phyloP scores from a whole-genome alignment of 2,888 invertebrate genomes.

The Morpho achilles region DNA sequence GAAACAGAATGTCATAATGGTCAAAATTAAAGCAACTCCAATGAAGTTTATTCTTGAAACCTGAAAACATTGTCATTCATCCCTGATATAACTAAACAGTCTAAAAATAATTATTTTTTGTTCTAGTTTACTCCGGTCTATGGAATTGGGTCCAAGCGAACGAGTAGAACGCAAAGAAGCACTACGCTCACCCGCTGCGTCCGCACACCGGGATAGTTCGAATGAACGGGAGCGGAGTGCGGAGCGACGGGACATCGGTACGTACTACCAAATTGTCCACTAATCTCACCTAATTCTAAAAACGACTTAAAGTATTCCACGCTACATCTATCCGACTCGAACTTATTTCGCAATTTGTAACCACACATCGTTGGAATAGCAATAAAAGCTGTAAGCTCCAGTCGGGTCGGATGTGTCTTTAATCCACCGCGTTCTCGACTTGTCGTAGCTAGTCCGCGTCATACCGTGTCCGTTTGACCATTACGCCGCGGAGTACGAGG shows the following conservation, averaged over 20 bases:
- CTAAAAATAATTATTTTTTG: slow-evolving; percentile 31
- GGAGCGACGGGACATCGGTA: slow-evolving; percentile 66
- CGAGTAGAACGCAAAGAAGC: slow-evolving; percentile 69
- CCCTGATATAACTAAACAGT: no score
- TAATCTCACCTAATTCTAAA: slow-evolving; percentile 10
- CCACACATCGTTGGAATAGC: slow-evolving; percentile 1
- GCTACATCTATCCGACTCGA: slow-evolving; percentile 16
- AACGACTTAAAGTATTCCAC: slow-evolving; percentile 9
- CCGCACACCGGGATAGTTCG: slow-evolving; percentile 50
- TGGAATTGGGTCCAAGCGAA: slow-evolving; percentile 80
- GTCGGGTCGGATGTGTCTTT: slow-evolving; percentile 19
- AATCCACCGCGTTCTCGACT: slow-evolving; percentile 18
- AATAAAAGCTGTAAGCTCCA: slow-evolving; percentile 18
- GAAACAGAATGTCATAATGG: no score
- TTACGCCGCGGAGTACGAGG: slow-evolving; percentile 60
- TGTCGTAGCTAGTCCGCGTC: slow-evolving; percentile 63
- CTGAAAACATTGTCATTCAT: no score
- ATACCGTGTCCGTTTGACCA: slow-evolving; percentile 44
- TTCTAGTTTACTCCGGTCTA: slow-evolving; percentile 86
- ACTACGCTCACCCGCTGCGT: slow-evolving; percentile 66
- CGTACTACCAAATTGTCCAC: slow-evolving; percentile 34
- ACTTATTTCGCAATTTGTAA: slow-evolving; percentile 21
- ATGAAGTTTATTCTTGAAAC: background rate
- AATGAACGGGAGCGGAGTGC: slow-evolving; percentile 59
- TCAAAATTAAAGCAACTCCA: no score